phyloP scores from a whole-genome alignment of 2,113 vertebrate genomes.

The Shinisaurus crocodilurus region DNA sequence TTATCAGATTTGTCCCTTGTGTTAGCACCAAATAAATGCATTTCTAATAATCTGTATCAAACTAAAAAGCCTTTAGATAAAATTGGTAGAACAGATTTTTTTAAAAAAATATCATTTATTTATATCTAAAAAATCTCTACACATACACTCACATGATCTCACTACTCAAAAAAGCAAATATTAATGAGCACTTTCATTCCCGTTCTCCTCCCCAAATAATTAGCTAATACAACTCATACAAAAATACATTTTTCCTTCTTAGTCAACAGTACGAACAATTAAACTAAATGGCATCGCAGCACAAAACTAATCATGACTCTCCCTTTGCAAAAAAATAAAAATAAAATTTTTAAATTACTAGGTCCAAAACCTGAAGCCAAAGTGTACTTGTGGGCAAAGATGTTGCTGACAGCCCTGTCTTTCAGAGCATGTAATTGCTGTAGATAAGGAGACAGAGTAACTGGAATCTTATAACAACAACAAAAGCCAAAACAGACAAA shows the following conservation, averaged over 20 bases:
- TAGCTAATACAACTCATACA: constrained; percentile 43
- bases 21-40: constrained; percentile 29
- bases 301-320: neutral
- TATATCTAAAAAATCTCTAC: neutral
- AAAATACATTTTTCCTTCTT: constrained; percentile 9
- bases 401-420: constrained; percentile 54
- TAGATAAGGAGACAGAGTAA: constrained; percentile 39
- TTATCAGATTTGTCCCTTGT: constrained; percentile 29
- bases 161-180: constrained; percentile 42
- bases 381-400: constrained; percentile 37
- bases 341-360: constrained; percentile 22
- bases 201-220: constrained; percentile 14
- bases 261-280: constrained; percentile 49
- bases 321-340: neutral
- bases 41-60: constrained; percentile 52
- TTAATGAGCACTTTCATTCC: constrained; percentile 43
- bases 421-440: constrained; percentile 62
- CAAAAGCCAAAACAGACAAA: constrained; percentile 72
- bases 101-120: neutral
- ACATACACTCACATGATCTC: constrained; percentile 41
- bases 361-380: constrained; percentile 66
- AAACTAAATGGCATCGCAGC: neutral
- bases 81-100: constrained; percentile 40
- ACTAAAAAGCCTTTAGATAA: constrained; percentile 56
- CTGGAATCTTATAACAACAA: constrained; percentile 65